Base-by-base conservation (phyloP, 1,140 invertebrate genomes). In the Lamellibrachia luymesi region DNA sequence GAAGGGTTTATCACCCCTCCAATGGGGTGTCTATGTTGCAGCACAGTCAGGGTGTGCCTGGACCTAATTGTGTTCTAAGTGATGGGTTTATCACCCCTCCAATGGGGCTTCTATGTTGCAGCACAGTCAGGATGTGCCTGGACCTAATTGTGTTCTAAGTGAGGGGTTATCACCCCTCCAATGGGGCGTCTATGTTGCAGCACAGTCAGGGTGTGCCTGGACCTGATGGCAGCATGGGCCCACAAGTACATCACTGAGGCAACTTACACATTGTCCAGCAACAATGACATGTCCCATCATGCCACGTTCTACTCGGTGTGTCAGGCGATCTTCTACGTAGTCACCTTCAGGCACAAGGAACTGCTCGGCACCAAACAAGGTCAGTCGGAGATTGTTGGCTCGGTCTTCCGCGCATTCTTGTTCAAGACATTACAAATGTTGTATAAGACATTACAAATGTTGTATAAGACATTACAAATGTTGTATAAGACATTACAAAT, bases 281-380 rank as follows among this genome's bases (percentile, higher is more conserved):
- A 95, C 94, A 95, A 96, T 6, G 96, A 97, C 94, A 93, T 97
- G 5, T 97, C 97, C 95, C 97, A 97, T 4, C 98, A 99, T 96
- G 97, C 97, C 51, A 97, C 98, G 1, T 99, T 99, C 96, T 98
- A 99, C 96, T 97, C 98, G 25, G 97, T 98, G 17, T 99, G 98
- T 95, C 98, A 99, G 96, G 97, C 98, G 0, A 96, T 99, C 52
- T 99, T 99, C 96, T 99, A 99, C 96, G 96, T 99, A 4, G 97
- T 99, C 93, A 97, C 98, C 1, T 99, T 99, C 96, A 97, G 98
- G 94, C 97, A 98, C 95, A 97, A 97, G 95, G 98, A 99, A 95
- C 97, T 99, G 93, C 97, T 98, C 93, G 97, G 97, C 93, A 97
- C 93, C 91, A 93, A 94, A 91, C 95, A 96, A 95, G 96, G 96